Percentiles rank a stretch among this genome's conserved stretches.
These are phyloP conservation scores for Cantharis flavilabris DNA, from an alignment of 2,888 invertebrate species.

Conservation along the genomic window DNA sequence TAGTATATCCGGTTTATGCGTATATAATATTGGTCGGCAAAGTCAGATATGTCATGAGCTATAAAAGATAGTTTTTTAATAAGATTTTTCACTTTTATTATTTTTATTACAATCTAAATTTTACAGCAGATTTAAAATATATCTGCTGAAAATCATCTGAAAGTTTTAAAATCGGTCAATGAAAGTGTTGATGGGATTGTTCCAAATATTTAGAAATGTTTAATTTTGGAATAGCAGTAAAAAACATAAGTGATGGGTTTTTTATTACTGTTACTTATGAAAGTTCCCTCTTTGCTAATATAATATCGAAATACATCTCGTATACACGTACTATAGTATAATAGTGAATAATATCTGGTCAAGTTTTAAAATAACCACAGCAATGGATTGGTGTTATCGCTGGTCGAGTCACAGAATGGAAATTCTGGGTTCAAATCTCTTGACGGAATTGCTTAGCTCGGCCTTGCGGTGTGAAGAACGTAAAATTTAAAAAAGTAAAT, in stretches of 20 bases:
- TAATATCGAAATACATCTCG: neutral
- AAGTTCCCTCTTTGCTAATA: neutral
- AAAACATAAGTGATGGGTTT: neutral
- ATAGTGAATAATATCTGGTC: neutral
- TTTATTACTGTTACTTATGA: neutral
- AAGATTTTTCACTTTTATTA: no score
- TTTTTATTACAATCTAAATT: neutral
- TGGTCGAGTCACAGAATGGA: no score
- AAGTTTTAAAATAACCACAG: neutral
- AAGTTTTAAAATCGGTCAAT: neutral
- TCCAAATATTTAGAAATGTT: neutral
- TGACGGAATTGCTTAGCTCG: no score
- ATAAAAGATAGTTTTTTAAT: neutral
- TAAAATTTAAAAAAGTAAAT: no score
- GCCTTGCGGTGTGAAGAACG: no score
- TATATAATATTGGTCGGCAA: neutral
- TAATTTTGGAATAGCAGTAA: neutral
- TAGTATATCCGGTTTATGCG: constrained; percentile 35
- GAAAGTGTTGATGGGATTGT: neutral
- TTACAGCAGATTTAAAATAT: neutral
- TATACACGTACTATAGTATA: no score
- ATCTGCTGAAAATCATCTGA: no score
- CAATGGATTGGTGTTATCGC: no score
- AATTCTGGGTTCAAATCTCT: no score
- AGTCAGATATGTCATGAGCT: neutral